Percentiles rank a stretch among this genome's conserved stretches.
Conservation (phyloP, 2,113 vertebrate genomes). For the Nothocercus nigrocapillus region DNA sequence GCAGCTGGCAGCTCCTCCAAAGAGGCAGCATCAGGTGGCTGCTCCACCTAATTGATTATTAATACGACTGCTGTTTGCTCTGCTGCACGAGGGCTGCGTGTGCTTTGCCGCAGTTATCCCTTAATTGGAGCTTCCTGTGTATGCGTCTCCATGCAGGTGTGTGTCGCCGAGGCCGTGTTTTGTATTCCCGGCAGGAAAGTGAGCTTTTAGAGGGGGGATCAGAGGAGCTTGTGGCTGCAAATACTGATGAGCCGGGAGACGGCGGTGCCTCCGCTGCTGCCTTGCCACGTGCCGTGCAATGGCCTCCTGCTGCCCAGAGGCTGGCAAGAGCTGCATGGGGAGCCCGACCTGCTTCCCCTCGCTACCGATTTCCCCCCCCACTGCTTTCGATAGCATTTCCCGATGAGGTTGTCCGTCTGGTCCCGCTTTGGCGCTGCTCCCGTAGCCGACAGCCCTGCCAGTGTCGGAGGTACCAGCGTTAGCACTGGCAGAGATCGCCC, state of each 20-base stretch:
- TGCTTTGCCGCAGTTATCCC: slow-evolving; percentile 21
- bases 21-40: slow-evolving; percentile 63
- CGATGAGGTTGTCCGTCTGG: not conserved
- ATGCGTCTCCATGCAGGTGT: slow-evolving; percentile 23
- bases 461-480: not conserved
- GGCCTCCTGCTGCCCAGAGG: not conserved
- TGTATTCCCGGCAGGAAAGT: slow-evolving; percentile 25
- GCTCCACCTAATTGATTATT: slow-evolving; percentile 70
- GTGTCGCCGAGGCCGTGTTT: not conserved
- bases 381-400: not conserved
- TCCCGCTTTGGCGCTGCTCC: not conserved
- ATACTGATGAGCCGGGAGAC: slow-evolving; percentile 11
- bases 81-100: slow-evolving; percentile 34
- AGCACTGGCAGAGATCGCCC: not conserved
- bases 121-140: slow-evolving; percentile 33
- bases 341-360: not conserved
- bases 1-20: slow-evolving; percentile 38
- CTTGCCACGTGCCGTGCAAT: not conserved
- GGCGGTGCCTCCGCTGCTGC: not conserved
- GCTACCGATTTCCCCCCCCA: not conserved
- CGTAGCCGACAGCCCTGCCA: rapidly evolving
- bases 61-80: slow-evolving; percentile 42
- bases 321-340: rapidly evolving
- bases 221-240: not conserved
- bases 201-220: not conserved